These are phyloP conservation scores for Etheostoma nigrum DNA, from an alignment of 2,797 vertebrate species.

Conservation along the genomic window DNA sequence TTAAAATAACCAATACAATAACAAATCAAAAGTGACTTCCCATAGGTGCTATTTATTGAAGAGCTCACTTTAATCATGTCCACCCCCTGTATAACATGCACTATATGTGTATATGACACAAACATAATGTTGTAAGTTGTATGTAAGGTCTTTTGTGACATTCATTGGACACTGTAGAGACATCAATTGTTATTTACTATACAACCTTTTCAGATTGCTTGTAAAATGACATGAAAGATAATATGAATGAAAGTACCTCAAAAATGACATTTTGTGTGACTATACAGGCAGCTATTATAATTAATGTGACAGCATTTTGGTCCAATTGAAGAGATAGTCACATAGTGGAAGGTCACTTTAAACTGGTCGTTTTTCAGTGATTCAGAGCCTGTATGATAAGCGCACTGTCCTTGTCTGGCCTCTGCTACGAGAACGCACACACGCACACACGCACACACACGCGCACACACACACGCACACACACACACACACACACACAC, in stretches of 20 bases:
- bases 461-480: slow-evolving; percentile 6
- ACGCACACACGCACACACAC: slow-evolving; percentile 13
- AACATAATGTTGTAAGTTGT: neutral
- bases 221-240: neutral
- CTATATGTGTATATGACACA: too few relatives aligned
- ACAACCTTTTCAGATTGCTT: neutral
- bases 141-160: neutral
- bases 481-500: neutral
- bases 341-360: slow-evolving; percentile 43
- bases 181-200: neutral
- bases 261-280: slow-evolving; percentile 14
- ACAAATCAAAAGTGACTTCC: neutral
- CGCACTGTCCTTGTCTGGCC: slow-evolving; percentile 72
- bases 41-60: neutral
- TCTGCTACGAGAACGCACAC: slow-evolving; percentile 39
- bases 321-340: slow-evolving; percentile 24
- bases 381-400: slow-evolving; percentile 43
- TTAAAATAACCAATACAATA: neutral
- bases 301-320: slow-evolving; percentile 26
- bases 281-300: slow-evolving; percentile 22
- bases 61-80: neutral
- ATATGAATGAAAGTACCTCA: neutral
- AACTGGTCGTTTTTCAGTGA: slow-evolving; percentile 46
- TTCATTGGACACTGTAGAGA: neutral
- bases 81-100: neutral